A percentile compares a stretch with the other conserved stretches of the same genome.
phyloP scores from a whole-genome alignment of 2,797 vertebrate genomes.

The Phoebastria nigripes region DNA sequence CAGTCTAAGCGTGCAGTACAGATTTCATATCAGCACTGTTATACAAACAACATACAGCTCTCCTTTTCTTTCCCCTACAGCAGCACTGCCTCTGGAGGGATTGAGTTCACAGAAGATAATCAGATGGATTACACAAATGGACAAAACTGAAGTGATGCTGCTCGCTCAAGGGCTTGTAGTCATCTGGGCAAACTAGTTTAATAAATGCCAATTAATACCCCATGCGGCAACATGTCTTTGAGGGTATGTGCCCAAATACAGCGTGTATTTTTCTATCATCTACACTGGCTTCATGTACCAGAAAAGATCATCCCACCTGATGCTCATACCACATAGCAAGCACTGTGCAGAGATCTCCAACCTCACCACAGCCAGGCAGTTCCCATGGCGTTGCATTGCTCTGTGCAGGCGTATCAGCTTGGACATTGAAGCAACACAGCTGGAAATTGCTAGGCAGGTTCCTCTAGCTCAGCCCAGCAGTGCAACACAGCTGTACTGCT shows the following conservation, averaged over 20 bases:
- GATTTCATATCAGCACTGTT: background rate
- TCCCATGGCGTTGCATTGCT: background rate
- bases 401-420: background rate
- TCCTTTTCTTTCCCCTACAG: background rate
- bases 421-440: background rate
- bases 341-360: background rate
- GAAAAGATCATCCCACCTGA: background rate
- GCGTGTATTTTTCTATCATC: background rate
- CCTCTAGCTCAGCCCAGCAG: background rate
- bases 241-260: background rate
- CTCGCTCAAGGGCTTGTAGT: background rate
- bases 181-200: background rate
- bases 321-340: background rate
- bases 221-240: background rate
- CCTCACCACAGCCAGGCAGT: background rate
- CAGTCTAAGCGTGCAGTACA: accelerated
- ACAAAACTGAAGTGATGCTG: background rate
- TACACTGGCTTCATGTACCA: background rate
- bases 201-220: background rate
- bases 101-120: background rate
- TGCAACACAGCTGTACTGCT: background rate
- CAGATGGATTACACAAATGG: background rate
- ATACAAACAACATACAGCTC: accelerated
- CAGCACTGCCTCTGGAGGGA: background rate
- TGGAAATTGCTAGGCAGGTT: background rate